Conservation (phyloP, 2,797 vertebrate genomes). For the Malacoctenus gilli region DNA sequence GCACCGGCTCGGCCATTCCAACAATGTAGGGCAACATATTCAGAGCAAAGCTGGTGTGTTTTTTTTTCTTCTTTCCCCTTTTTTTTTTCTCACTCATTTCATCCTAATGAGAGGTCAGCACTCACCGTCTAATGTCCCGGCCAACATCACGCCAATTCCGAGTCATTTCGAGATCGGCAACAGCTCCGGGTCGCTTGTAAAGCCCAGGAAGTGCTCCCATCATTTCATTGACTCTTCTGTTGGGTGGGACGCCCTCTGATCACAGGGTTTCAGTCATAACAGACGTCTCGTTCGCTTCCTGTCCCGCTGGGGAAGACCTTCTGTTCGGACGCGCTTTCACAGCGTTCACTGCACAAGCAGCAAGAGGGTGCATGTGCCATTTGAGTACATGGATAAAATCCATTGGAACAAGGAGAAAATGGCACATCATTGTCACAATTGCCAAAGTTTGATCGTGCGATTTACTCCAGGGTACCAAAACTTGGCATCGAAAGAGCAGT, state of each 20-base stretch:
- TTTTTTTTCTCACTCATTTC: conserved; percentile 73
- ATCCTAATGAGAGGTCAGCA: conserved; percentile 69
- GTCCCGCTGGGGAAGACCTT: not conserved
- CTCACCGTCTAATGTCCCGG: conserved; percentile 46
- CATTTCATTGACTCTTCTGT: not conserved
- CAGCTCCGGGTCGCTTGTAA: conserved; percentile 2
- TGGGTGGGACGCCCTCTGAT: not conserved
- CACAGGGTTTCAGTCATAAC: not conserved
- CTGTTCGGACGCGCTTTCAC: not conserved
- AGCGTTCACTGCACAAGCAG: no score
- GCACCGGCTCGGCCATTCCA: conserved; percentile 57
- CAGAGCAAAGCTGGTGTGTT: conserved; percentile 56
- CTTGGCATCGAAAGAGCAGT: no score
- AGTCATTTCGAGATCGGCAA: conserved; percentile 42
- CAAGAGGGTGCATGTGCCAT: no score
- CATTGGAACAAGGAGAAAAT: no score
- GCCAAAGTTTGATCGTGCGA: no score
- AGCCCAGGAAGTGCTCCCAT: not conserved
- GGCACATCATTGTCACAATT: no score
- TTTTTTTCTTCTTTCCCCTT: no score
- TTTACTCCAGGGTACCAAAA: no score
- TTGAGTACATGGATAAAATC: no score
- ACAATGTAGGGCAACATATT: conserved; percentile 64
- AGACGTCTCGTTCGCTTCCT: conserved; percentile 10
- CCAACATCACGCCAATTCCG: conserved; percentile 31